Conservation (phyloP, 2,113 vertebrate genomes). For the Hypomesus transpacificus region DNA sequence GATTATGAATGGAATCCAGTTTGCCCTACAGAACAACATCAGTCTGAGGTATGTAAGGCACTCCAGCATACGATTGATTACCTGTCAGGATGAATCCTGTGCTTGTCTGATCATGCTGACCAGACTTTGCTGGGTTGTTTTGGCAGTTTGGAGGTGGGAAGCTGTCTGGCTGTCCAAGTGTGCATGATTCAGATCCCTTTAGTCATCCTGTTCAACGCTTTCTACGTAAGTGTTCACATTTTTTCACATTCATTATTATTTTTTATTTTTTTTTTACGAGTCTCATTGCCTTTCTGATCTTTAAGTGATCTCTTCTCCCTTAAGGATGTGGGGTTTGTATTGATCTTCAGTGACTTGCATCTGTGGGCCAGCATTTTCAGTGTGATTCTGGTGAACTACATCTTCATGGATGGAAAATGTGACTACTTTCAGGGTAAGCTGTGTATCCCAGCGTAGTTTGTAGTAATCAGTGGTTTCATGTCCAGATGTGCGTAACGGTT, state of each 20-base stretch:
- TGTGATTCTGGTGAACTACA: constrained; percentile 80
- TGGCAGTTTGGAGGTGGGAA: constrained; percentile 84
- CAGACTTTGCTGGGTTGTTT: not conserved
- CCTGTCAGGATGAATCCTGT: not conserved
- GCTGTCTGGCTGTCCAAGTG: constrained; percentile 85
- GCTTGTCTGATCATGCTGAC: too few relatives aligned
- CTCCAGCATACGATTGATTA: too few relatives aligned
- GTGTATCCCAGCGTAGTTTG: not conserved
- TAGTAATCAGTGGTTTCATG: too few relatives aligned
- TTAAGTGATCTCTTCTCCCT: not conserved
- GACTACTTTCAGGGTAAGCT: constrained; percentile 84
- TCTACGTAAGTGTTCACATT: constrained; percentile 77
- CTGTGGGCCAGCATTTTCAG: constrained; percentile 86
- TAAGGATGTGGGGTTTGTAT: constrained; percentile 77
- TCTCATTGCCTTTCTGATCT: too few relatives aligned
- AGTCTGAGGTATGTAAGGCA: constrained; percentile 75
- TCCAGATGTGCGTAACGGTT: too few relatives aligned
- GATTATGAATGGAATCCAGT: constrained; percentile 87
- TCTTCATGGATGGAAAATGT: constrained; percentile 86
- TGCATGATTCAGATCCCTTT: constrained; percentile 92
- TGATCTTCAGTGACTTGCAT: constrained; percentile 78
- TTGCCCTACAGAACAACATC: constrained; percentile 87
- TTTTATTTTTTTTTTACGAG: too few relatives aligned
- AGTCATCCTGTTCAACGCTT: constrained; percentile 83
- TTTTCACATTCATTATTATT: too few relatives aligned